phyloP scores from a whole-genome alignment of 2,797 vertebrate species.

The Leptodactylus fallax region DNA sequence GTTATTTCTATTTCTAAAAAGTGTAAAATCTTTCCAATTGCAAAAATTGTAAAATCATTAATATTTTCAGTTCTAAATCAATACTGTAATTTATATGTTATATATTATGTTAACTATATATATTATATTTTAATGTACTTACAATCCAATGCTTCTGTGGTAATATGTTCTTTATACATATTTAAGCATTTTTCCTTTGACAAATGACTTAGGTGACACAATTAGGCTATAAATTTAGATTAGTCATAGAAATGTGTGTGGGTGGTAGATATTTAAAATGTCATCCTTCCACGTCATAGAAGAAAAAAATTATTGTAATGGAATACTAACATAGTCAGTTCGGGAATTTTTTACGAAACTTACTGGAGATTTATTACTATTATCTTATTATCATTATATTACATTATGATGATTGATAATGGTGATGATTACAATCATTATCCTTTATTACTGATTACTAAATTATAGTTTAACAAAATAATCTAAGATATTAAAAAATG shows the following conservation, averaged over 20 bases:
- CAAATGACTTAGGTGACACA: conserved; percentile 5
- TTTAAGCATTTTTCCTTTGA: background rate
- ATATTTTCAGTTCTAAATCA: too few relatives aligned
- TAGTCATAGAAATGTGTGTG: background rate
- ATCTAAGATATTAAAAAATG: too few relatives aligned
- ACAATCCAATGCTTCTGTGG: background rate
- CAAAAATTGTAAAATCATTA: too few relatives aligned
- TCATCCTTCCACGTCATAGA: background rate
- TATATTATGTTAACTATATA: too few relatives aligned
- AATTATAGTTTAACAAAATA: too few relatives aligned
- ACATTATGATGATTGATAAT: background rate
- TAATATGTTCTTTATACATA: background rate
- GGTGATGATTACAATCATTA: background rate
- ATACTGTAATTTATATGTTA: background rate
- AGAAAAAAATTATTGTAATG: background rate
- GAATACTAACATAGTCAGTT: conserved; percentile 1
- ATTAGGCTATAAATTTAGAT: conserved; percentile 6
- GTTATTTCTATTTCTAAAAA: too few relatives aligned
- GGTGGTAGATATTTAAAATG: conserved; percentile 25
- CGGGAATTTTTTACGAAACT: too few relatives aligned
- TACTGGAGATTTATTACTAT: background rate
- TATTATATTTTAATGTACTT: too few relatives aligned
- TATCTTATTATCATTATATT: background rate
- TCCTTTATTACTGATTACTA: background rate
- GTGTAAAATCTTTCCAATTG: too few relatives aligned